These are phyloP conservation scores for Leptonema lineaticorne DNA, from an alignment of 1,140 invertebrate genomes.

Conservation along the genomic window DNA sequence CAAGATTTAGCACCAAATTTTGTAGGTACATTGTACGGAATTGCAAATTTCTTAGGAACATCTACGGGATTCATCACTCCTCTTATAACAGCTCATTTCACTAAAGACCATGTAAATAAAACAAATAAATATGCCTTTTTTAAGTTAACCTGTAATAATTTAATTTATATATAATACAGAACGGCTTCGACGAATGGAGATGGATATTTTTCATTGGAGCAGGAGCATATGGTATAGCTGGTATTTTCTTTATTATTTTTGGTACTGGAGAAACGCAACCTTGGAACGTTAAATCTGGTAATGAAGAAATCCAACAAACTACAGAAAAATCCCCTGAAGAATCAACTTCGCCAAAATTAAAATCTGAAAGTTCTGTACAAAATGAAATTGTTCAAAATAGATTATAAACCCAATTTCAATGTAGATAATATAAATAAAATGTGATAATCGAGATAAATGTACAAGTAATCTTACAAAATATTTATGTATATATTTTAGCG, in stretches of 20 bases:
- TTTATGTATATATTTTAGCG: too few relatives aligned
- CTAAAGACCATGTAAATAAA: constrained; percentile 59
- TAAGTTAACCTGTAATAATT: too few relatives aligned
- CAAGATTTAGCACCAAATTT: constrained; percentile 79
- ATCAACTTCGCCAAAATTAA: background rate
- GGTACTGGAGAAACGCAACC: constrained; percentile 65
- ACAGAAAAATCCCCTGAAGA: background rate
- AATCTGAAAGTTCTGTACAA: background rate
- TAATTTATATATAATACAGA: constrained; percentile 58
- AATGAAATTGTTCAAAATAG: background rate
- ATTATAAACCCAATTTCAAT: too few relatives aligned
- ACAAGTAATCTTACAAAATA: too few relatives aligned
- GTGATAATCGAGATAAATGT: too few relatives aligned
- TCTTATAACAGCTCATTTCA: constrained; percentile 67
- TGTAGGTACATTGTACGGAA: constrained; percentile 74
- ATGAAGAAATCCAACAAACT: background rate
- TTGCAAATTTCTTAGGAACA: constrained; percentile 72
- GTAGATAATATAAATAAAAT: too few relatives aligned
- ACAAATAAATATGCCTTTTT: constrained; percentile 1
- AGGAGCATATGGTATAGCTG: constrained; percentile 67
- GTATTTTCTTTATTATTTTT: constrained; percentile 67
- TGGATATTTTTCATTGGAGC: constrained; percentile 75
- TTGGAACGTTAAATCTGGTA: constrained; percentile 57
- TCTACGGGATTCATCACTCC: constrained; percentile 75
- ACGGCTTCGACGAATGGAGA: constrained; percentile 75